Conservation (phyloP, 1,140 invertebrate genomes). For the Drosophila hydei region DNA sequence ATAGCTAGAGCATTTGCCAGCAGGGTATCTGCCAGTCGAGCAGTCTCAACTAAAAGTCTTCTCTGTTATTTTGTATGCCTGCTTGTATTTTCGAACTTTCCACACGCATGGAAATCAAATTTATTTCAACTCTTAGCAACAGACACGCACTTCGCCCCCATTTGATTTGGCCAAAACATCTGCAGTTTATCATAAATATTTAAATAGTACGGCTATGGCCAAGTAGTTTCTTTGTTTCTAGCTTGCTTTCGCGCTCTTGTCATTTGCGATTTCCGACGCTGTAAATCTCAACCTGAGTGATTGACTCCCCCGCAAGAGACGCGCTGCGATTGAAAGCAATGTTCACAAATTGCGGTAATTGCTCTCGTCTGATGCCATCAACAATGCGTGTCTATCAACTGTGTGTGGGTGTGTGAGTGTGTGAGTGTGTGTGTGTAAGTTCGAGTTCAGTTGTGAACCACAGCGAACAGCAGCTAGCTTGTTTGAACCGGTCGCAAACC, state of each 20-base stretch:
- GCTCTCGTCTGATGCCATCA: conserved; percentile 55
- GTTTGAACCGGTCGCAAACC: conserved; percentile 48
- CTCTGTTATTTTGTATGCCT: neutral
- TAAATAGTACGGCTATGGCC: neutral
- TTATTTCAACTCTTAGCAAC: conserved; percentile 7
- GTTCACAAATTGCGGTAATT: conserved; percentile 62
- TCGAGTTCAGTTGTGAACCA: conserved; percentile 24
- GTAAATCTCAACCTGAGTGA: conserved; percentile 43
- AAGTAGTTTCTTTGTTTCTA: neutral
- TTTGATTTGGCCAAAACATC: conserved; percentile 15
- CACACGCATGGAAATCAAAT: conserved; percentile 11
- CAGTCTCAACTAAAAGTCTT: too few relatives aligned
- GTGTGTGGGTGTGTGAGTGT: neutral
- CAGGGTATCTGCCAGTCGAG: too few relatives aligned
- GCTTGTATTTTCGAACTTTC: conserved; percentile 1
- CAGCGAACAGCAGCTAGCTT: conserved; percentile 36
- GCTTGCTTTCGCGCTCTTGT: conserved; percentile 12
- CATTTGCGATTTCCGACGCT: conserved; percentile 54
- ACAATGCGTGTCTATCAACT: conserved; percentile 40
- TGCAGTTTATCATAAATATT: conserved; percentile 21
- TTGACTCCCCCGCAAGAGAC: conserved; percentile 67
- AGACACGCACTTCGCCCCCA: neutral
- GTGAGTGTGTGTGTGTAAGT: conserved; percentile 5
- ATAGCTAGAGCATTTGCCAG: too few relatives aligned
- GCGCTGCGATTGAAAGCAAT: conserved; percentile 13